Base-by-base conservation (phyloP, 2,888 invertebrate species). In the Xylocampa areola region DNA sequence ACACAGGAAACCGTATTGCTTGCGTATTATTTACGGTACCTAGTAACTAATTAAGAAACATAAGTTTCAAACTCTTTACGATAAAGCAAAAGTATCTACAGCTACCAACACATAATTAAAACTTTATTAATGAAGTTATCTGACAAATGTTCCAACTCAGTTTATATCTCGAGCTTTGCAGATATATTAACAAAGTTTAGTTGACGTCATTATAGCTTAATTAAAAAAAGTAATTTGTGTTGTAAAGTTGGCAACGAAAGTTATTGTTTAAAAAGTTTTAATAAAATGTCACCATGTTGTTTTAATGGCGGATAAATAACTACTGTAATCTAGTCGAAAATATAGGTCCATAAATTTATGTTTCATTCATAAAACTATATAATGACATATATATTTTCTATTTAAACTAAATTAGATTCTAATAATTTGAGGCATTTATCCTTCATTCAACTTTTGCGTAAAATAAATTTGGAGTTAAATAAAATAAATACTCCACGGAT, bases 151-250 rank as follows among this genome's bases (percentile, higher is more conserved):
- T 70, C 16, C n/a, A n/a, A n/a, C n/a, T n/a, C 51, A 40, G 49
- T 67, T 43, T 44, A 63, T 70, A 51, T 64, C 47, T 11, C 17
- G 45, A 67, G 54, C 54, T 63, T 23, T 23, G 39, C 53, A 58
- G 45, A 61, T 71, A 58, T 68, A 71, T 71, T 68, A 71, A 54
- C 43, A 71, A 71, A 71, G 54, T 71, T 70, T 2, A 19, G 25
- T 33, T 45, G 39, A 54, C 35, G 45, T 52, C 49, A 60, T 59
- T 55, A 55, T 32, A 39, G 2, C 57, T 59, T 70, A 64, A 70
- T 70, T 63, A 51, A 51, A 69, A 27, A 63, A 63, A 57, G 47
- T 43, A 35, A 55, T 55, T 43, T 50, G 5, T 47, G 49, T 39
- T 19, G 17, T 21, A 27, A 47, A 48, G 37, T 43, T 62, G 13